Evolutionary conservation across 2,797 vertebrate species (phyloP).

Genomic region (Ambastaia sidthimunki): DNA sequence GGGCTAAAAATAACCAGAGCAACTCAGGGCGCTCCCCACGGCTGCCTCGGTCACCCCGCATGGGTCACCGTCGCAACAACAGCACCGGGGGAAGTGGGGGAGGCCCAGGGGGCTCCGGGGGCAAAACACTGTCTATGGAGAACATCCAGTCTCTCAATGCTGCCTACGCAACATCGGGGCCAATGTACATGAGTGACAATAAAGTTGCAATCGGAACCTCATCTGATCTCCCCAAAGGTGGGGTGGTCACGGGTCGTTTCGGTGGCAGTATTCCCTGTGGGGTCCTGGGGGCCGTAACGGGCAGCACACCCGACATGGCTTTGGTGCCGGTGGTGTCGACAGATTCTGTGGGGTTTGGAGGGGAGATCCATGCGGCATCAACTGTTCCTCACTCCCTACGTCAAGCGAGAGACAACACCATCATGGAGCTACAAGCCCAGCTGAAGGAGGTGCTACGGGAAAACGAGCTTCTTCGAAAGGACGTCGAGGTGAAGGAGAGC

Average conservation of each 20-base stretch:
- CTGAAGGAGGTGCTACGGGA: conserved; percentile 96
- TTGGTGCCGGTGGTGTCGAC: conserved; percentile 81
- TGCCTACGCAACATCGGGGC: conserved; percentile 94
- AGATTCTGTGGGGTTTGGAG: conserved; percentile 94
- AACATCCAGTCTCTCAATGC: conserved; percentile 98
- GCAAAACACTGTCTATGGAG: conserved; percentile 98
- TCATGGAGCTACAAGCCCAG: conserved; percentile 95
- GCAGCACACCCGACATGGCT: conserved; percentile 95
- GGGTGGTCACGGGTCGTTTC: conserved; percentile 87
- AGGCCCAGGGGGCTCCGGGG: conserved; percentile 85
- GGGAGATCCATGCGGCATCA: conserved; percentile 96
- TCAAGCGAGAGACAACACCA: conserved; percentile 97
- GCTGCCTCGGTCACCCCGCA: conserved; percentile 93
- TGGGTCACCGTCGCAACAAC: conserved; percentile 97
- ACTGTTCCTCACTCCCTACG: conserved; percentile 97
- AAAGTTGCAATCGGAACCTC: conserved; percentile 78
- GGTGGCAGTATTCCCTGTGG: conserved; percentile 87
- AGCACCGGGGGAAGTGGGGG: conserved; percentile 93
- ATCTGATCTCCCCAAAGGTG: conserved; percentile 88
- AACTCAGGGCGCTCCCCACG: conserved; percentile 93
- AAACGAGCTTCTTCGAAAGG: conserved; percentile 93
- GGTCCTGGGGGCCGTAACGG: conserved; percentile 89
- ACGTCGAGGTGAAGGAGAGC: conserved; percentile 97
- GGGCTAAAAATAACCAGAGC: conserved; percentile 83
- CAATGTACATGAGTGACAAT: conserved; percentile 98